Percentiles rank a stretch among this genome's conserved stretches.
phyloP scores from a whole-genome alignment of 2,113 vertebrate genomes.

The Holacanthus passer region DNA sequence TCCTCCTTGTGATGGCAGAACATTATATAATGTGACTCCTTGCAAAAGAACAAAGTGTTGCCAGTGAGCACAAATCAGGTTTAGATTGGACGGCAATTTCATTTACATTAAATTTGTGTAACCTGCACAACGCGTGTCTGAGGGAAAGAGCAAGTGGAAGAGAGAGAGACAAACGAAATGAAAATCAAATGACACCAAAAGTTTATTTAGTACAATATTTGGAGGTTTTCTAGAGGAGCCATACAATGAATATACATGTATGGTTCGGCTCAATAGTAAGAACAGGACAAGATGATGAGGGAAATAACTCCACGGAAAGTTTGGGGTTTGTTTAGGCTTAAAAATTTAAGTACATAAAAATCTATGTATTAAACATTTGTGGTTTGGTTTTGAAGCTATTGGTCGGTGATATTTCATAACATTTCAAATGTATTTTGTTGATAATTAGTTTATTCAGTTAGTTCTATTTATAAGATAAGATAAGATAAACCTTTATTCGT shows the following conservation, averaged over 20 bases:
- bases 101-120: background rate
- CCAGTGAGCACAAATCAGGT: slow-evolving; percentile 7
- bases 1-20: background rate
- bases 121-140: background rate
- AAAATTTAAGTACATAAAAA: background rate
- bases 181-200: background rate
- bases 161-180: background rate
- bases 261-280: background rate
- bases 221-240: background rate
- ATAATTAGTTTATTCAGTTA: background rate
- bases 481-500: too few relatives aligned
- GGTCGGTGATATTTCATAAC: too few relatives aligned
- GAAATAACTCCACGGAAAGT: background rate
- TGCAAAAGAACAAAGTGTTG: background rate
- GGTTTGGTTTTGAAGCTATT: background rate
- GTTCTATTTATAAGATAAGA: too few relatives aligned
- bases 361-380: background rate
- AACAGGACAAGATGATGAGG: background rate
- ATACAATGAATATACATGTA: background rate
- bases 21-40: background rate
- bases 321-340: background rate
- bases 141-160: background rate
- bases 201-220: background rate
- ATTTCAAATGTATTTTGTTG: background rate
- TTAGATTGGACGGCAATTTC: background rate